Percentiles rank a stretch among this genome's conserved stretches.
These are phyloP conservation scores for Cryptophagus acutangulus DNA, from an alignment of 2,888 invertebrate genomes.

Conservation along the genomic window DNA sequence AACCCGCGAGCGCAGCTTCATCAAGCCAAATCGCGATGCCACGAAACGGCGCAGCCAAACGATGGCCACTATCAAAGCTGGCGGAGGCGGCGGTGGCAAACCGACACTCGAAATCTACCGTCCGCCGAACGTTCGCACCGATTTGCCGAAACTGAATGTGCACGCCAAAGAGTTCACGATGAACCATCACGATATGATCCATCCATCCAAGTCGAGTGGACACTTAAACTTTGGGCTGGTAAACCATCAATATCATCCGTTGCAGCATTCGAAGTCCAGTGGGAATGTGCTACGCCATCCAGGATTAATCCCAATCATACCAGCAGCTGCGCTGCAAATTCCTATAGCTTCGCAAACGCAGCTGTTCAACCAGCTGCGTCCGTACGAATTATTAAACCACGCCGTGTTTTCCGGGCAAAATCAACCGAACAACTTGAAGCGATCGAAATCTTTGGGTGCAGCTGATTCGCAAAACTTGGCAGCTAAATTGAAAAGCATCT, in stretches of 20 bases:
- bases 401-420: conserved; percentile 50
- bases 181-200: conserved; percentile 55
- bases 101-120: conserved; percentile 85
- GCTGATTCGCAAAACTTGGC: conserved; percentile 67
- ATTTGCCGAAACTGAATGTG: conserved; percentile 65
- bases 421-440: conserved; percentile 52
- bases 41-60: conserved; percentile 70
- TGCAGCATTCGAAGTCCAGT: conserved; percentile 51
- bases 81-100: no score
- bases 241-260: conserved; percentile 27
- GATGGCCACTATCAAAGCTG: conserved; percentile 56
- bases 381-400: conserved; percentile 38
- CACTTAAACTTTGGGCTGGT: conserved; percentile 39
- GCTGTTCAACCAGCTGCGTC: conserved; percentile 16
- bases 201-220: conserved; percentile 45
- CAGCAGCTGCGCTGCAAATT: conserved; percentile 36
- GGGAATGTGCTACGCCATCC: conserved; percentile 66
- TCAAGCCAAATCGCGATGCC: conserved; percentile 53
- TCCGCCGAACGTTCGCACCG: conserved; percentile 62
- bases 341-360: conserved; percentile 57
- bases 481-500: conserved; percentile 60
- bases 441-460: conserved; percentile 77
- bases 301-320: conserved; percentile 36
- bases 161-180: conserved; percentile 88
- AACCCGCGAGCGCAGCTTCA: conserved; percentile 66